Evolutionary conservation across 2,113 vertebrate genomes (phyloP).

Genomic region (Embiotoca jacksoni): DNA sequence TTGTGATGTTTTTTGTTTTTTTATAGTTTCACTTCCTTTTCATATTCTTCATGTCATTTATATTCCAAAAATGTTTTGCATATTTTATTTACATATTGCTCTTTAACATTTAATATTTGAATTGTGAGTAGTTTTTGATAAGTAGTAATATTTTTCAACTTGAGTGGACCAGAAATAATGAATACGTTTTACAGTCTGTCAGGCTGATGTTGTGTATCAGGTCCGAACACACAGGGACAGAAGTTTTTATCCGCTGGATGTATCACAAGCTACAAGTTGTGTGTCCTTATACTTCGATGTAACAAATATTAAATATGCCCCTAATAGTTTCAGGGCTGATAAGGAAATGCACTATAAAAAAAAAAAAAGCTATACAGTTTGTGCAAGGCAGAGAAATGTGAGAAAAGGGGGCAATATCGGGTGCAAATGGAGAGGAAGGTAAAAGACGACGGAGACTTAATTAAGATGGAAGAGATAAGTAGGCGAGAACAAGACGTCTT

Average conservation of each 20-base stretch:
- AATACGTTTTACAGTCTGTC: not conserved
- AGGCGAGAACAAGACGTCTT: constrained; percentile 6
- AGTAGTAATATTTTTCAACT: too few species aligned
- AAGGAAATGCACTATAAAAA: constrained; percentile 23
- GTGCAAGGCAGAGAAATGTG: constrained; percentile 2
- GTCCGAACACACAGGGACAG: not conserved
- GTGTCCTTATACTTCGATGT: not conserved
- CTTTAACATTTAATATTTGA: not conserved
- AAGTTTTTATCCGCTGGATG: constrained; percentile 6
- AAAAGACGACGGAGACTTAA: constrained; percentile 29
- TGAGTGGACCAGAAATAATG: too few species aligned
- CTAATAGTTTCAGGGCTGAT: not conserved
- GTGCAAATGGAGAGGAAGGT: constrained; percentile 26
- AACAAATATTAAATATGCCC: not conserved
- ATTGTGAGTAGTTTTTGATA: not conserved
- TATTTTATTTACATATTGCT: not conserved
- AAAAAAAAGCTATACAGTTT: constrained; percentile 18
- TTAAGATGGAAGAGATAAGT: constrained; percentile 61
- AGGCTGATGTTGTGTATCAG: not conserved
- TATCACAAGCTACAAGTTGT: constrained; percentile 1
- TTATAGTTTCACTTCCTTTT: too few species aligned
- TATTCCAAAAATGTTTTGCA: not conserved
- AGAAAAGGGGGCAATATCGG: constrained; percentile 21
- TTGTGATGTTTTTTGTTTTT: too few species aligned
- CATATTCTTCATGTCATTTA: too few species aligned